A percentile compares a stretch with the other conserved stretches of the same genome.
These are phyloP conservation scores for Norana najaformis DNA, from an alignment of 2,888 invertebrate genomes.

Conservation along the genomic window DNA sequence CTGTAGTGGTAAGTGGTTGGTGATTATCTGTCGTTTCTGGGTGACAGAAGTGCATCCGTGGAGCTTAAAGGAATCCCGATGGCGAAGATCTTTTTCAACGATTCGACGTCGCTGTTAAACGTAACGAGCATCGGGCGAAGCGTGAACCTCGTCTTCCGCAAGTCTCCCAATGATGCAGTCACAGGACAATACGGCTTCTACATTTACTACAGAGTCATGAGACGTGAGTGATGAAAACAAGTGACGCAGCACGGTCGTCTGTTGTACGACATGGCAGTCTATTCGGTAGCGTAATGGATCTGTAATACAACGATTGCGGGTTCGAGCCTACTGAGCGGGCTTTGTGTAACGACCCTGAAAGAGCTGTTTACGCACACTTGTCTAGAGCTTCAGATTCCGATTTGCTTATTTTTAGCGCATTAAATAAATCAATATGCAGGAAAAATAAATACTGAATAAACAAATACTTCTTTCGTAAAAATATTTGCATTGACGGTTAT, in stretches of 20 bases:
- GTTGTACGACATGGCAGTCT: too few species aligned
- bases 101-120: background rate
- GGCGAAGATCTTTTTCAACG: background rate
- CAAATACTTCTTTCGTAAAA: too few species aligned
- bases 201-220: background rate
- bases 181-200: background rate
- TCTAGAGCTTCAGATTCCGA: too few species aligned
- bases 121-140: background rate
- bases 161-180: background rate
- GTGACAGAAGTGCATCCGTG: background rate
- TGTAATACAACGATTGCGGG: too few species aligned
- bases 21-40: background rate
- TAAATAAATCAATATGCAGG: too few species aligned
- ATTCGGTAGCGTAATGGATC: too few species aligned
- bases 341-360: too few species aligned
- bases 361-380: too few species aligned
- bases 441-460: too few species aligned
- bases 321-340: too few species aligned
- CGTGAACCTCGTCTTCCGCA: background rate
- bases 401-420: too few species aligned
- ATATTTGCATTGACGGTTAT: too few species aligned
- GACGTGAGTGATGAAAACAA: background rate
- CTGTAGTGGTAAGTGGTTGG: background rate
- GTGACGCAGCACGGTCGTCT: background rate
- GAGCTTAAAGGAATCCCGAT: background rate